Evolutionary conservation across 2,888 invertebrate genomes (phyloP), one percentile per base, ranked within the genome.

Genomic region (Nudaria mundana): DNA sequence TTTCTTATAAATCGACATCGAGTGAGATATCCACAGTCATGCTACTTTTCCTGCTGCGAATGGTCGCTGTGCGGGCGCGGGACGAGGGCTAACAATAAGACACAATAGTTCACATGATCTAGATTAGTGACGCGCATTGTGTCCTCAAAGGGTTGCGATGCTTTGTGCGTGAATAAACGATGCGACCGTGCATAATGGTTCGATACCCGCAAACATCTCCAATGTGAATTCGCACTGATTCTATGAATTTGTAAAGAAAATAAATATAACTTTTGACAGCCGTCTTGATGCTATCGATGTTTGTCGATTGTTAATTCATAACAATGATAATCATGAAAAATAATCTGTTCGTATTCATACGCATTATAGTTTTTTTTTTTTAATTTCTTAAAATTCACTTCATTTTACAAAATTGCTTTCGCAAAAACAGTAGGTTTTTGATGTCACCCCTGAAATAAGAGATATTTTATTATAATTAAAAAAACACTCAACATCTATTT

Each of bases 181-280:
- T 66, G 73, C 75, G 73, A 58, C 70, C 56, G 64, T 65, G 71
- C 75, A 77, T 75, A 76, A 81, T 77, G 66, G 71, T 58, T 37
- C 55, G 51, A 45, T 56, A 65, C 74, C 76, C 76, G 75, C 85
- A 84, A 84, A 86, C 81, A 83, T 78, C 81, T 81, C 78, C 75
- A 81, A 77, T 65, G 71, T 71, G 66, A 74, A 82, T 86, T 86
- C 79, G 82, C 81, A 79, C 64, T 58, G 72, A 76, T 87, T 86
- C 86, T 81, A 81, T 86, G 83, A 82, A 87, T 85, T 86, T 84
- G 65, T 79, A 87, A 87, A 85, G 86, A 87, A 86, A 85, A 88
- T 87, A 87, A 87, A 88, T 86, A 87, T 84, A 84, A 85, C 85
- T 86, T 87, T 75, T 86, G 88, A 87, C 87, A 87, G 82, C 79